Evolutionary conservation across 2,113 vertebrate species (phyloP), one percentile per base, ranked within the genome.

Genomic region (Podocnemis expansa): DNA sequence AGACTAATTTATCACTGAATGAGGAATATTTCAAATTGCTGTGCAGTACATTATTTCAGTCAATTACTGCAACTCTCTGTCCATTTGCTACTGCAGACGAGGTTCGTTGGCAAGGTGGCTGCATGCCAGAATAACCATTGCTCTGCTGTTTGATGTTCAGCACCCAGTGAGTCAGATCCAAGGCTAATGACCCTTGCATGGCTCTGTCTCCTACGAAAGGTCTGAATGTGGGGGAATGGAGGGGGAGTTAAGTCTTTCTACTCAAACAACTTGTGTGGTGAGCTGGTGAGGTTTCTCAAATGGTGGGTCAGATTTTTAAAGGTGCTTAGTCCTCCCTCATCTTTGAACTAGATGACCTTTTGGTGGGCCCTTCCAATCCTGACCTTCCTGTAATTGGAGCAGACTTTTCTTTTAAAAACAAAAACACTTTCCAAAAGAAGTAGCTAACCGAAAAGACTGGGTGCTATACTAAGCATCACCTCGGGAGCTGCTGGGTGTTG

Each of bases 1-100:
- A 96, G 91, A 80, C 87, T 97, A 91, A 97, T 97, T 96, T 96
- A 94, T 96, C 90, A 96, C 90, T 55, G 90, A 95, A 96, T 76
- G 54, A 97, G 95, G 95, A 96, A 93, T 96, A 97, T 97, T 96
- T 96, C 45, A 97, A 95, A 89, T 96, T 91, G 89, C 94, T 51
- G 52, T 93, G 95, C 92, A 88, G 88, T 87, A 91, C 84, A 58
- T 98, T 93, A 93, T 97, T 97, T 95, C 88, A 84, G 96, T 97
- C 95, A 90, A 84, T 97, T 97, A 95, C 78, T 73, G 94, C 63
- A 87, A 89, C 95, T 90, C 89, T 95, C 96, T 84, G 76, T 92
- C 89, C 2, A 2, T 93, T 97, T 94, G 88, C 96, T 96, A 94
- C 82, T 88, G 45, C 78, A 52, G 90, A 24, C 1, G 81, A 96